These are phyloP conservation scores for Chelmon rostratus DNA, from an alignment of 2,797 vertebrate species.

Conservation along the genomic window DNA sequence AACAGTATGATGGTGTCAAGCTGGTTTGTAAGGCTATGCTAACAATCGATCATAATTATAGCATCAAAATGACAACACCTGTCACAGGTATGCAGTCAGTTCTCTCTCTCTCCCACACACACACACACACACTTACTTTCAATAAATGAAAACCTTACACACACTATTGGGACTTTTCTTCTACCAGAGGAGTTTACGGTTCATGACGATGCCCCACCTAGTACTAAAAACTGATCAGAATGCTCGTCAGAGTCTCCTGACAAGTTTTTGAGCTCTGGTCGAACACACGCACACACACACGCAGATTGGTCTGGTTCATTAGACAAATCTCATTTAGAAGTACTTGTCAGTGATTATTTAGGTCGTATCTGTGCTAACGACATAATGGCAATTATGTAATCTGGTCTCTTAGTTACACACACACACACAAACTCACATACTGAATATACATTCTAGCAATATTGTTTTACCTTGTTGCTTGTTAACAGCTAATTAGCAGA, in stretches of 20 bases:
- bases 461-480: slow-evolving; percentile 4
- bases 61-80: slow-evolving; percentile 61
- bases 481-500: neutral
- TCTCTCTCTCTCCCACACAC: neutral
- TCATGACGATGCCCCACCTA: slow-evolving; percentile 32
- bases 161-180: slow-evolving; percentile 40
- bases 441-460: neutral
- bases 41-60: slow-evolving; percentile 58
- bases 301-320: slow-evolving; percentile 10
- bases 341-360: slow-evolving; percentile 34
- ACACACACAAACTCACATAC: neutral
- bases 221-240: slow-evolving; percentile 3
- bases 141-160: slow-evolving; percentile 9
- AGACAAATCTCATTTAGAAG: slow-evolving; percentile 21
- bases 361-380: neutral
- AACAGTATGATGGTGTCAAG: slow-evolving; percentile 4
- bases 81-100: slow-evolving; percentile 56
- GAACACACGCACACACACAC: slow-evolving; percentile 7
- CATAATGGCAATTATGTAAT: slow-evolving; percentile 21
- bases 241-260: slow-evolving; percentile 9
- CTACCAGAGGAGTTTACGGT: slow-evolving; percentile 22
- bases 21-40: slow-evolving; percentile 18
- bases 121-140: neutral
- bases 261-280: neutral
- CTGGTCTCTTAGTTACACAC: neutral